Conservation (phyloP, 2,113 vertebrate species). For the Lophochroa leadbeateri region DNA sequence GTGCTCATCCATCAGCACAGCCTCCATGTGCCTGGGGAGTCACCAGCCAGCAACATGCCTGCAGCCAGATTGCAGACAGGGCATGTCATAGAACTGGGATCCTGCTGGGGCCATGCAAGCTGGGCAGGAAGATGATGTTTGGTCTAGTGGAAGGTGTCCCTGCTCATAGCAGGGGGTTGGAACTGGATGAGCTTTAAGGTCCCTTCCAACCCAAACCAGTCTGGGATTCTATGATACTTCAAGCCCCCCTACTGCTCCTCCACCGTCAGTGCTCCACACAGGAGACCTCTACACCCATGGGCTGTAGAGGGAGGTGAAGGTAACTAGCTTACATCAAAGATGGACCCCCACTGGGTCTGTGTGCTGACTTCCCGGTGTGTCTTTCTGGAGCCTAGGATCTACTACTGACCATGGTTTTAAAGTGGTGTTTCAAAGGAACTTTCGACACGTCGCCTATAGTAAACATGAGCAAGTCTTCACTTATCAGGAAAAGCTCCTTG, state of each 20-base stretch:
- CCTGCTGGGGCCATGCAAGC: not conserved
- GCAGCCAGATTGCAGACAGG: not conserved
- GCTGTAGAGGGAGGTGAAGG: not conserved
- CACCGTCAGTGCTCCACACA: not conserved
- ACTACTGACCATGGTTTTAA: not conserved
- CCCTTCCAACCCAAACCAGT: not conserved
- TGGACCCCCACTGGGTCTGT: not conserved
- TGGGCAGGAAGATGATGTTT: not conserved
- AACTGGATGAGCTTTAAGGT: not conserved
- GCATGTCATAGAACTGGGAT: not conserved
- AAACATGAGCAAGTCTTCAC: not conserved
- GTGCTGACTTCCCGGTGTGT: not conserved
- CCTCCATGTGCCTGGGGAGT: not conserved
- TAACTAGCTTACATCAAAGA: not conserved
- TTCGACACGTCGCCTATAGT: not conserved
- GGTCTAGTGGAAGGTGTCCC: not conserved
- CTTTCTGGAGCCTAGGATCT: not conserved
- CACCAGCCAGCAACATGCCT: not conserved
- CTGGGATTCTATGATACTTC: not conserved
- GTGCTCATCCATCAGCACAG: not conserved
- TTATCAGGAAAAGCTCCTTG: not conserved
- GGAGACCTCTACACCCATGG: accelerated
- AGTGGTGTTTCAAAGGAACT: not conserved
- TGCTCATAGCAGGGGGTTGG: not conserved
- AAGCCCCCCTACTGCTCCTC: not conserved